Base-by-base conservation (phyloP, 2,797 vertebrate genomes). In the Mormyrus proboscirostris region DNA sequence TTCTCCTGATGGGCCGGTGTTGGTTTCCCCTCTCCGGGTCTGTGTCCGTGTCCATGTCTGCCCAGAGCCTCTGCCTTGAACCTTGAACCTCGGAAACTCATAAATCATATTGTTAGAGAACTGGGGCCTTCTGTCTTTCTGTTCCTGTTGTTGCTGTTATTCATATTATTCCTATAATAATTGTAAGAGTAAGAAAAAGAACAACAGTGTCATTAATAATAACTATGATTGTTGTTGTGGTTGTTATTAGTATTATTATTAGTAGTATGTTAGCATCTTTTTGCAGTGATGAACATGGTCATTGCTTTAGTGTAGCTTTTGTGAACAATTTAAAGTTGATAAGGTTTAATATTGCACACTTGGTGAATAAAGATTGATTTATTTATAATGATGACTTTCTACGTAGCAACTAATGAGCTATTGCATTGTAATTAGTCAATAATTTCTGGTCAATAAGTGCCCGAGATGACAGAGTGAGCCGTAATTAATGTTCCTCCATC, bases 331-430 rank as follows among this genome's bases (percentile, higher is more conserved):
- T 92, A 91, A 91, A 93, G 91, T 91, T 94, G 95, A 95, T 95
- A 94, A 94, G 95, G 95, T 94, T 94, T 94, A 96, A 95, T 95
- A 95, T 92, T 94, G 93, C 92, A 92, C 94, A 91, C 89, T 92
- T 93, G 94, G 94, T 95, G 94, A 96, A 96, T 95, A 95, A 95
- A 95, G 95, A 96, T 95, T 95, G 96, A 96, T 96, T 95, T 94
- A 95, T 96, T 95, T 95, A 95, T 95, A 93, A 94, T 94, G 94
- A 94, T 95, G 94, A 95, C 95, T 96, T 95, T 95, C 94, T 95
- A 95, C 95, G 95, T 96, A 94, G 96, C 94, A 94, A 95, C 94
- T 95, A 96, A 96, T 96, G 95, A 95, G 94, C 93, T 95, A 95
- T 95, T 94, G 95, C 95, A 94, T 96, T 95, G 95, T 95, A 95